These are phyloP conservation scores for Drosophila sp. DNA, from an alignment of 1,140 invertebrate genomes.

Conservation along the genomic window DNA sequence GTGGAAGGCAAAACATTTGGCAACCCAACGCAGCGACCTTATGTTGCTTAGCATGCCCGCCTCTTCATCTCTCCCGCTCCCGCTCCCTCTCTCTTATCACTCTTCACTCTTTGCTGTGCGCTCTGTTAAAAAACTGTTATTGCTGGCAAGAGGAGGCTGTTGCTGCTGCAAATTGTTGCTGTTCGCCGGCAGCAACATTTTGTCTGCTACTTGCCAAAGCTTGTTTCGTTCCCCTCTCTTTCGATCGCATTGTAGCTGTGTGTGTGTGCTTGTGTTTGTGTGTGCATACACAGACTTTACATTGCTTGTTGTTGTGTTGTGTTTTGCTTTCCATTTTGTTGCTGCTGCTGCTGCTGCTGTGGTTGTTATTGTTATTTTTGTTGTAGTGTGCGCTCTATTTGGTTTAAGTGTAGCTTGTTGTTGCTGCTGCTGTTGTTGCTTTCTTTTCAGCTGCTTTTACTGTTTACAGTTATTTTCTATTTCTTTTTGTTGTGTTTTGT, in stretches of 20 bases:
- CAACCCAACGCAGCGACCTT: conserved; percentile 41
- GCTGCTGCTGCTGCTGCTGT: conserved; percentile 17
- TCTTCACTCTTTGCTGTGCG: not conserved
- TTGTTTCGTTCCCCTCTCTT: conserved; percentile 21
- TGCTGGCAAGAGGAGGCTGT: conserved; percentile 18
- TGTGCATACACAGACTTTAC: conserved; percentile 36
- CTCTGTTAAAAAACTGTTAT: conserved; percentile 15
- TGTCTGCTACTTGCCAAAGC: conserved; percentile 36
- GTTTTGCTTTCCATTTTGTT: conserved; percentile 51
- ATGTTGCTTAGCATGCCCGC: conserved; percentile 9
- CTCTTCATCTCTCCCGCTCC: not conserved
- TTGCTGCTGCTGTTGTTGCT: conserved; percentile 38
- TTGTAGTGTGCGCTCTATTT: conserved; percentile 47
- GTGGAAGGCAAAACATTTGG: conserved; percentile 44
- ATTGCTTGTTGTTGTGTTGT: conserved; percentile 31
- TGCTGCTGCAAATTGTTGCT: conserved; percentile 46
- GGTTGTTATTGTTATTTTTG: conserved; percentile 4
- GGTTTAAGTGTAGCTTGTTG: conserved; percentile 39
- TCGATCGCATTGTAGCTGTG: not conserved
- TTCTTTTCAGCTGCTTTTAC: conserved; percentile 44
- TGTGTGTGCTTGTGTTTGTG: conserved; percentile 10
- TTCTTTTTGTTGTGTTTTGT: conserved; percentile 24
- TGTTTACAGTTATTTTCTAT: conserved; percentile 45
- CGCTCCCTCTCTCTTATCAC: too few relatives aligned
- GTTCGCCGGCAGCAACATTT: conserved; percentile 37